These are phyloP conservation scores for Litocranius walleri DNA, from an alignment of 2,113 vertebrate species.

Conservation along the genomic window DNA sequence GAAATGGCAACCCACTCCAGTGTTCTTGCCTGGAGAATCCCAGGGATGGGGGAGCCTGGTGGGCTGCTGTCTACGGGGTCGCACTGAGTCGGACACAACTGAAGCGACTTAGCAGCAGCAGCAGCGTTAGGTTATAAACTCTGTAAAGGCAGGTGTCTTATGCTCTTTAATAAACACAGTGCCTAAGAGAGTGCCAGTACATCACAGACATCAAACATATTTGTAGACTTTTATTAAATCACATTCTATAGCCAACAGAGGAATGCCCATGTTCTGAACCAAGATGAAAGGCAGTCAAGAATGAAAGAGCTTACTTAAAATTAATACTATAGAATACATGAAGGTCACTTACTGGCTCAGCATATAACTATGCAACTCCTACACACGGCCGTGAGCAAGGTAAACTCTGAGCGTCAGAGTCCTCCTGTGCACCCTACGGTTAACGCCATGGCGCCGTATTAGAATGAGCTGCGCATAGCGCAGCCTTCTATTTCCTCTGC, in stretches of 20 bases:
- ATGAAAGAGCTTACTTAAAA: not conserved
- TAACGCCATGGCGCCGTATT: not conserved
- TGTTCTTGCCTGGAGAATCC: too few species aligned
- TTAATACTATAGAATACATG: not conserved
- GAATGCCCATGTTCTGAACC: not conserved
- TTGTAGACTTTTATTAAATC: not conserved
- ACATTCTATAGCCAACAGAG: not conserved
- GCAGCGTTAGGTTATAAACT: conserved; percentile 25
- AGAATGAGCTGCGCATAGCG: not conserved
- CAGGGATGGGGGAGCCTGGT: too few species aligned
- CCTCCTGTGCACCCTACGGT: not conserved
- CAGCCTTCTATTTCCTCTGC: not conserved
- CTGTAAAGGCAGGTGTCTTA: not conserved
- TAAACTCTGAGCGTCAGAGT: not conserved
- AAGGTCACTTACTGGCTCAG: not conserved
- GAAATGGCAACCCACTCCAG: too few species aligned
- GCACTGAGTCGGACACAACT: too few species aligned
- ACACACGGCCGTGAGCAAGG: not conserved
- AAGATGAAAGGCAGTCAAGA: not conserved
- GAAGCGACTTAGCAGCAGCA: too few species aligned
- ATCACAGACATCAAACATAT: not conserved
- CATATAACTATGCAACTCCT: not conserved
- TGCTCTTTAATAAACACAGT: not conserved
- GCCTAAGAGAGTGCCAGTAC: not conserved
- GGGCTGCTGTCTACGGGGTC: too few species aligned